These are phyloP conservation scores for Melanerpes aurifrons DNA, from an alignment of 2,113 vertebrate genomes.

Conservation along the genomic window DNA sequence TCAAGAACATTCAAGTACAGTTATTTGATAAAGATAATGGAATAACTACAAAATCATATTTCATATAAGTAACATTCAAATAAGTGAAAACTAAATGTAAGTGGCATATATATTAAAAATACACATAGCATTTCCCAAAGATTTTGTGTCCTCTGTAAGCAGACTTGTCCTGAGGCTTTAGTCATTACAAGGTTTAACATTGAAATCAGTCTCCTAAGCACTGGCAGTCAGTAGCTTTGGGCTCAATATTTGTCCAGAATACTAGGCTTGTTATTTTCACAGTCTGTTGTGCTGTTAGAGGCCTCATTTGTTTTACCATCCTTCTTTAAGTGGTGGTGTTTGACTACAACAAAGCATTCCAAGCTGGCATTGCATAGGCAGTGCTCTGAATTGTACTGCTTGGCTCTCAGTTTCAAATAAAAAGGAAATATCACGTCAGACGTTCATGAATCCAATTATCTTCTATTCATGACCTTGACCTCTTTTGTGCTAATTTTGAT, in stretches of 20 bases:
- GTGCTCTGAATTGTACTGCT: background rate
- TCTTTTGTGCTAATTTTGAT: constrained; percentile 54
- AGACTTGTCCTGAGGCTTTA: background rate
- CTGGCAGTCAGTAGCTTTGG: background rate
- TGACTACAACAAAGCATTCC: background rate
- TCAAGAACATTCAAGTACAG: background rate
- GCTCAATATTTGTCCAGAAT: background rate
- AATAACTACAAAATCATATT: background rate
- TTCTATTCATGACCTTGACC: background rate
- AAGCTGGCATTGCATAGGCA: background rate
- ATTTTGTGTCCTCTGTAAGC: background rate
- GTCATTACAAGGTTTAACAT: background rate
- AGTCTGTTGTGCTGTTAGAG: background rate
- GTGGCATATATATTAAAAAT: background rate
- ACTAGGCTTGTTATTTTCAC: background rate
- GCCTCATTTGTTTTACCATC: background rate
- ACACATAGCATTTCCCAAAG: background rate
- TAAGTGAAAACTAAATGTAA: background rate
- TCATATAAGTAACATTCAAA: background rate
- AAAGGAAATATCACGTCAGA: background rate
- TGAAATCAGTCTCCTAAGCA: background rate
- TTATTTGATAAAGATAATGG: background rate
- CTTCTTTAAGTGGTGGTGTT: constrained; percentile 30
- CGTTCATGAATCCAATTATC: background rate
- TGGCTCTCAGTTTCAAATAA: background rate